Conservation (phyloP, 2,888 invertebrate species). For the Acronicta psi region DNA sequence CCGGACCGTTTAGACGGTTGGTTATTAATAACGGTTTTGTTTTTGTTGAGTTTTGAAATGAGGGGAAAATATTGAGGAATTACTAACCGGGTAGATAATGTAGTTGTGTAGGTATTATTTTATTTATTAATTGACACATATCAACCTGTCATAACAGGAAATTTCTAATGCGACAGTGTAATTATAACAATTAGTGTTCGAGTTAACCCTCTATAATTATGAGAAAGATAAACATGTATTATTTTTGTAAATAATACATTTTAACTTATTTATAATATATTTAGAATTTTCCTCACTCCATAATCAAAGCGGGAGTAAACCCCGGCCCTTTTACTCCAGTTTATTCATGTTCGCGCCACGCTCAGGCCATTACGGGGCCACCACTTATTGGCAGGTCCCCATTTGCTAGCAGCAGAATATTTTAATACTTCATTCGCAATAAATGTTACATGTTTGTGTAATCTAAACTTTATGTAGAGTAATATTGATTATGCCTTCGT, state of each 20-base stretch:
- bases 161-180: too few species aligned
- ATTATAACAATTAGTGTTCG: too few species aligned
- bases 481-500: not conserved
- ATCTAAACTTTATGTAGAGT: slow-evolving; percentile 18
- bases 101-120: too few species aligned
- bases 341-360: slow-evolving; percentile 36
- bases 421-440: slow-evolving; percentile 51
- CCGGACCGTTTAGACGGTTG: slow-evolving; percentile 24
- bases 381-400: slow-evolving; percentile 48
- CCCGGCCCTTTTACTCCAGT: slow-evolving; percentile 23
- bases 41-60: slow-evolving; percentile 27
- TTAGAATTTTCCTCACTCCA: slow-evolving; percentile 16
- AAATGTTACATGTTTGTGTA: slow-evolving; percentile 15
- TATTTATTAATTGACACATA: too few species aligned
- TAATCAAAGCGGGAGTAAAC: slow-evolving; percentile 30
- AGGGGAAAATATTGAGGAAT: slow-evolving; percentile 3
- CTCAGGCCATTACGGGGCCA: slow-evolving; percentile 36
- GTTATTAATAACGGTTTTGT: slow-evolving; percentile 29
- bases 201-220: too few species aligned
- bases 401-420: slow-evolving; percentile 50
- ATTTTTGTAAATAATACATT: too few species aligned
- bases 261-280: too few species aligned
- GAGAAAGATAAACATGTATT: too few species aligned
- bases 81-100: too few species aligned
- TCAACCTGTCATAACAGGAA: too few species aligned